These are phyloP conservation scores for Poliocrania exsul DNA, from an alignment of 2,797 vertebrate genomes.

Conservation along the genomic window DNA sequence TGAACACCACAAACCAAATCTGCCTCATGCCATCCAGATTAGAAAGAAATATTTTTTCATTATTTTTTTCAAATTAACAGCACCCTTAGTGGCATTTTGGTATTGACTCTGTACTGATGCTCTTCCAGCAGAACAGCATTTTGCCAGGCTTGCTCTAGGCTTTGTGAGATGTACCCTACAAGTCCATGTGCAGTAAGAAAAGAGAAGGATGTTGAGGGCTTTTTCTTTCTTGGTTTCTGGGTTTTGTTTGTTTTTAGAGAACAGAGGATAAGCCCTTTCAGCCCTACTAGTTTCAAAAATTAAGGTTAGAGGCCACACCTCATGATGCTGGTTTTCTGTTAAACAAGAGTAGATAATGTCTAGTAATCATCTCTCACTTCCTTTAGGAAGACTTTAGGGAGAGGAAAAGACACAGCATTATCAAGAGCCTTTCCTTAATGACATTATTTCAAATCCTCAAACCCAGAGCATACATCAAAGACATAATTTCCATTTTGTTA, in stretches of 20 bases:
- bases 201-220: not conserved
- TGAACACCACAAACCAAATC: not conserved
- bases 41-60: not conserved
- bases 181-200: not conserved
- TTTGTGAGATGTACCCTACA: not conserved
- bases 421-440: not conserved
- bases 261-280: not conserved
- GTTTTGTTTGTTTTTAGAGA: not conserved
- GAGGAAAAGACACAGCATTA: not conserved
- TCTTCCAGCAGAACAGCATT: not conserved
- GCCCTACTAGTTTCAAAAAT: not conserved
- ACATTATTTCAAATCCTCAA: not conserved
- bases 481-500: not conserved
- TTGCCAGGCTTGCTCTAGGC: not conserved
- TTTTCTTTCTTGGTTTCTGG: not conserved
- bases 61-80: not conserved
- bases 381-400: not conserved
- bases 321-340: not conserved
- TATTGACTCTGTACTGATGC: not conserved
- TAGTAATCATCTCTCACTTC: not conserved
- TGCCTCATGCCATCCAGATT: not conserved
- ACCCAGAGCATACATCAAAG: not conserved
- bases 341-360: not conserved
- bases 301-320: not conserved
- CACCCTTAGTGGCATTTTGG: not conserved